These are phyloP conservation scores for Yponomeuta plumbellus DNA, from an alignment of 2,888 invertebrate species.

Conservation along the genomic window DNA sequence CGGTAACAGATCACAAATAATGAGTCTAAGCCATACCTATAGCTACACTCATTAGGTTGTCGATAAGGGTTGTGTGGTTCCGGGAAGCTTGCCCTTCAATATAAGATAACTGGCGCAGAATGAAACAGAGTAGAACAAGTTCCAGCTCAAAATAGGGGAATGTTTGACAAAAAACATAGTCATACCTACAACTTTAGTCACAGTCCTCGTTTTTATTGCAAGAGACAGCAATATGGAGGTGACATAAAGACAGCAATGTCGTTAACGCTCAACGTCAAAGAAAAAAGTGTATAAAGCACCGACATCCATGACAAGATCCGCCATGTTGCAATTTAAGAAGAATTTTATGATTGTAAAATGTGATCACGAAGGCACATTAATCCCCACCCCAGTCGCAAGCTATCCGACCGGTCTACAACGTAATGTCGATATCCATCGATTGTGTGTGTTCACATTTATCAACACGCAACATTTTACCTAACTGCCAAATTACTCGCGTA, in stretches of 20 bases:
- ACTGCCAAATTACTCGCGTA: neutral
- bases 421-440: slow-evolving; percentile 6
- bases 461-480: neutral
- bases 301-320: slow-evolving; percentile 1
- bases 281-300: neutral
- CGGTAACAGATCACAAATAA: neutral
- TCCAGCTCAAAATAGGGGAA: neutral
- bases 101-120: neutral
- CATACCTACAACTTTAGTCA: neutral
- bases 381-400: slow-evolving; percentile 15
- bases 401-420: slow-evolving; percentile 20
- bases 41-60: neutral
- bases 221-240: neutral
- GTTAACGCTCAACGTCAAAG: neutral
- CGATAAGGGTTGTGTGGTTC: neutral
- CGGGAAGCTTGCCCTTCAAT: neutral
- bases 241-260: neutral
- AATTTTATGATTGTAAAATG: slow-evolving; percentile 15
- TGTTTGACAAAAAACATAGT: neutral
- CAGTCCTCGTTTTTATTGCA: neutral
- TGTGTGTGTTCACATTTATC: neutral
- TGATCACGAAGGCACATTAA: slow-evolving; percentile 19
- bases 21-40: neutral
- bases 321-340: slow-evolving; percentile 14
- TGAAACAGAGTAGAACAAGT: neutral